These are phyloP conservation scores for Isoperla grammatica DNA, from an alignment of 2,888 invertebrate species.

Conservation along the genomic window DNA sequence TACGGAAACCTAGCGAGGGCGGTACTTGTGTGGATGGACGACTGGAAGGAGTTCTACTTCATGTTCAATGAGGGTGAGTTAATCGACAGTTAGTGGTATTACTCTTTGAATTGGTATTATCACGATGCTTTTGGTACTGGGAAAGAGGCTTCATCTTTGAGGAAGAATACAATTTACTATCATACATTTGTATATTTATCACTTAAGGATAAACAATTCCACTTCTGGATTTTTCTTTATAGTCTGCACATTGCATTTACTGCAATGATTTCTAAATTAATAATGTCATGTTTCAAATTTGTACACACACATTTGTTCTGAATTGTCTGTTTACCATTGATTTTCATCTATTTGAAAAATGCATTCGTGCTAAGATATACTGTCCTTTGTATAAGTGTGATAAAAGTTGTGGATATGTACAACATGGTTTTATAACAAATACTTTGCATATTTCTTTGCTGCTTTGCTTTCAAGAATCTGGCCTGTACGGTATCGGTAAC, in stretches of 20 bases:
- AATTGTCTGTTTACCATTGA: not conserved
- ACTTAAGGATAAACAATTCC: too few species aligned
- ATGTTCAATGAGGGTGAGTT: slow-evolving; percentile 65
- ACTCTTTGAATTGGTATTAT: not conserved
- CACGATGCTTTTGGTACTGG: not conserved
- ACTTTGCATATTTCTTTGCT: too few species aligned
- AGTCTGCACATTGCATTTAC: too few species aligned
- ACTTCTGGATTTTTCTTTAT: too few species aligned
- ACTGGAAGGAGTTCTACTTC: slow-evolving; percentile 90
- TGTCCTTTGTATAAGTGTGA: too few species aligned
- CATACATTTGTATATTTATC: too few species aligned
- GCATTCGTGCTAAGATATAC: not conserved
- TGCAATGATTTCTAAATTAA: not conserved
- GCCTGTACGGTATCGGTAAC: too few species aligned
- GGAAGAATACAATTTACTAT: too few species aligned
- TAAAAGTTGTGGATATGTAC: too few species aligned
- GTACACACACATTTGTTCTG: not conserved
- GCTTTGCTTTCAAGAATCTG: too few species aligned
- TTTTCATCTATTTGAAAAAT: not conserved
- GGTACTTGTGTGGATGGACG: slow-evolving; percentile 97
- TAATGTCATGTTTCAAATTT: not conserved
- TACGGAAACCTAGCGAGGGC: slow-evolving; percentile 88
- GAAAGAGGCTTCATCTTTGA: not conserved
- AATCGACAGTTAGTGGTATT: too few species aligned
- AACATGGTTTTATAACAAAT: too few species aligned